A percentile compares a stretch with the other conserved stretches of the same genome.
These are phyloP conservation scores for Cephalopterus ornatus DNA, from an alignment of 2,113 vertebrate genomes.

Conservation along the genomic window DNA sequence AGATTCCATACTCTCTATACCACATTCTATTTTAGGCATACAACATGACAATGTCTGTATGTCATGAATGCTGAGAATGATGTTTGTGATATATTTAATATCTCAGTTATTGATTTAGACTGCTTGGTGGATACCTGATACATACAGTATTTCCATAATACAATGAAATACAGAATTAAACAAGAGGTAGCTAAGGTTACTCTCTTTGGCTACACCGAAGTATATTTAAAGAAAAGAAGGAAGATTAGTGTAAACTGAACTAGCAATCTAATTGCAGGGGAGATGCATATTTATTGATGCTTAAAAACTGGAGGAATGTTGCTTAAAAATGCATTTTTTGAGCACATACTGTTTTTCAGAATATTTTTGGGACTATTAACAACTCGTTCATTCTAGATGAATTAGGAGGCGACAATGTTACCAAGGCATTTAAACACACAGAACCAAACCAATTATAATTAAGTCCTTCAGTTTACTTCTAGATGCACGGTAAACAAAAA, in stretches of 20 bases:
- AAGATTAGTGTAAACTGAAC: neutral
- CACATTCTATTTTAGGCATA: constrained; percentile 49
- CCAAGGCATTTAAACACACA: neutral
- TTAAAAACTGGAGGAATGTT: neutral
- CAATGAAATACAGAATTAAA: constrained; percentile 38
- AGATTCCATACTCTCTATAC: constrained; percentile 57
- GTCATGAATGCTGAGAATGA: constrained; percentile 61
- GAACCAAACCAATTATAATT: neutral
- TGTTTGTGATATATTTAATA: constrained; percentile 66
- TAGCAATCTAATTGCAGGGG: neutral
- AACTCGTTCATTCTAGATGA: neutral
- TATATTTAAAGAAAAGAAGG: neutral
- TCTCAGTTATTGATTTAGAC: constrained; percentile 57
- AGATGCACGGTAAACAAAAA: neutral
- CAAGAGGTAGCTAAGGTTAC: constrained; percentile 48
- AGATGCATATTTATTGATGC: neutral
- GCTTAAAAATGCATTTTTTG: neutral
- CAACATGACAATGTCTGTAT: constrained; percentile 53
- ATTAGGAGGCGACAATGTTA: neutral
- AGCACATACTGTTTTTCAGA: neutral
- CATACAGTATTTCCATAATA: constrained; percentile 38
- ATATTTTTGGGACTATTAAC: neutral
- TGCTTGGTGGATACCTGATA: constrained; percentile 50
- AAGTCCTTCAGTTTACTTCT: neutral
- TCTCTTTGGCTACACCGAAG: neutral